phyloP scores from a whole-genome alignment of 2,888 invertebrate genomes.

The Epinotia ramella region DNA sequence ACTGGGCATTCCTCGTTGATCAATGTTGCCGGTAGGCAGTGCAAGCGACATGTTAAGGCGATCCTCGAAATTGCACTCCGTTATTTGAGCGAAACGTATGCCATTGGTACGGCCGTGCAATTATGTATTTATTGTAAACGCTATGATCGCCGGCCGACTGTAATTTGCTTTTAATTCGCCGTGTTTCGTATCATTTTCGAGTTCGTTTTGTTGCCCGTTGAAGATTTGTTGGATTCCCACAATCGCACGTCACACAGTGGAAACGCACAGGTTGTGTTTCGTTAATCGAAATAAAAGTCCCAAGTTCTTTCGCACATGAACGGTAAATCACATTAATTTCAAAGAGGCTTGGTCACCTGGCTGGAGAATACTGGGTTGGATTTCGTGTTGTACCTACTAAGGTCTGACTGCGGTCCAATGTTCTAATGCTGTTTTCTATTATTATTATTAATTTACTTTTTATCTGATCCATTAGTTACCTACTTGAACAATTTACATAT shows the following conservation, averaged over 20 bases:
- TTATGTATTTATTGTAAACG: conserved; percentile 86
- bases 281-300: background rate
- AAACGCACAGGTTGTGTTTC: conserved; percentile 18
- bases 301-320: background rate
- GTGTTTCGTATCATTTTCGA: conserved; percentile 83
- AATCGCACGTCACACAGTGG: conserved; percentile 26
- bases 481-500: no score
- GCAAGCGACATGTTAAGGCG: conserved; percentile 57
- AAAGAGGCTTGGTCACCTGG: background rate
- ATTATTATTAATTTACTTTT: no score
- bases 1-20: conserved; percentile 15
- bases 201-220: conserved; percentile 72
- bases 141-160: conserved; percentile 81
- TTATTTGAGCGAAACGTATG: conserved; percentile 77
- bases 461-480: no score
- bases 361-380: background rate
- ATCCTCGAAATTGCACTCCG: conserved; percentile 68
- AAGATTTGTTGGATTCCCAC: conserved; percentile 67
- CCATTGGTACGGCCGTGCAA: conserved; percentile 82
- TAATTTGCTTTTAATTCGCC: conserved; percentile 85
- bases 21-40: conserved; percentile 45
- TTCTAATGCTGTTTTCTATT: no score
- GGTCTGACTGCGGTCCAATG: no score
- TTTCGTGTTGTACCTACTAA: no score
- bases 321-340: background rate